Evolutionary conservation across 2,888 invertebrate genomes (phyloP).

Genomic region (Mantis religiosa): DNA sequence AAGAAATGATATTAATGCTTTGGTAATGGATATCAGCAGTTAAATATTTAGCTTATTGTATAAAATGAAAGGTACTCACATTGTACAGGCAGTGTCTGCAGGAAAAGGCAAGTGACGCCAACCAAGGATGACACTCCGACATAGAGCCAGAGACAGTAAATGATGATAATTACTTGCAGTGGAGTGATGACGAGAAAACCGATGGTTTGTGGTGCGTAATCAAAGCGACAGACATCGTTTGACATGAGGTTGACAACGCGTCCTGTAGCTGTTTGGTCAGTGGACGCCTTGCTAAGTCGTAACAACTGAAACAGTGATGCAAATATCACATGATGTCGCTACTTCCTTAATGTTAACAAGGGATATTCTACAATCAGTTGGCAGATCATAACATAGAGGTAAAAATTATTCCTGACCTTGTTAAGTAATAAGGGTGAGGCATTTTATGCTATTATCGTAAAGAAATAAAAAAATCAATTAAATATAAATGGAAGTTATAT

Average conservation of each 20-base stretch:
- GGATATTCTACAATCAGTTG: too few species aligned
- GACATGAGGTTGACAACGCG: constrained; percentile 55
- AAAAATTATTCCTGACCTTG: too few species aligned
- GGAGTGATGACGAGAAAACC: constrained; percentile 54
- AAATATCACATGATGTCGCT: too few species aligned
- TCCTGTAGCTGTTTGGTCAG: constrained; percentile 77
- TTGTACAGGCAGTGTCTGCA: constrained; percentile 56
- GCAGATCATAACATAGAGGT: too few species aligned
- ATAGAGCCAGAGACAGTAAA: constrained; percentile 46
- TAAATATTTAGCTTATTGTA: background rate
- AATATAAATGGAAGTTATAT: too few species aligned
- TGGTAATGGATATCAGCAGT: too few species aligned
- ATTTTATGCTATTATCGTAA: too few species aligned
- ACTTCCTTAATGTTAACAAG: too few species aligned
- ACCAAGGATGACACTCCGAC: constrained; percentile 47
- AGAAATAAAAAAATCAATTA: too few species aligned
- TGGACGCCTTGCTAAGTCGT: constrained; percentile 71
- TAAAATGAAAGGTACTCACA: constrained; percentile 43
- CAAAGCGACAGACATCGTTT: constrained; percentile 55
- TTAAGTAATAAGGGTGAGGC: too few species aligned
- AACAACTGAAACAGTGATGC: constrained; percentile 54
- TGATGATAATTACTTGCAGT: constrained; percentile 46
- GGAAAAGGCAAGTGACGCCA: constrained; percentile 54
- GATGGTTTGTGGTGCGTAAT: constrained; percentile 49
- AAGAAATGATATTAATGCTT: too few species aligned